These are phyloP conservation scores for Ectropis crepuscularia DNA, from an alignment of 2,888 invertebrate genomes.

Conservation along the genomic window DNA sequence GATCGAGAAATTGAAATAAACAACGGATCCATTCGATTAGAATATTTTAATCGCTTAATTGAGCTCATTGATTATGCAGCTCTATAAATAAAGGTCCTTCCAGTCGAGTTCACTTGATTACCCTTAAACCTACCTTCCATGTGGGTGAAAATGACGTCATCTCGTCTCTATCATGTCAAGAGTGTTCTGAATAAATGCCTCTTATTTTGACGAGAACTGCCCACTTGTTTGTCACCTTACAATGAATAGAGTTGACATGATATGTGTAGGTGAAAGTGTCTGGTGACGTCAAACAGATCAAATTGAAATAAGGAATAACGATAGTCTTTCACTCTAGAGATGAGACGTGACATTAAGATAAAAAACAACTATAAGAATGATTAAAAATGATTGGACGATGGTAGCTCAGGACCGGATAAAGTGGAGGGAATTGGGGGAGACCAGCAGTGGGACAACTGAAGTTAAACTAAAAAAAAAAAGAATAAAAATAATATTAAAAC, in stretches of 20 bases:
- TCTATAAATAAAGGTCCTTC: constrained; percentile 20
- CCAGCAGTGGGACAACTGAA: too few species aligned
- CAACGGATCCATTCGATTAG: neutral
- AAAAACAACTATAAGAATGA: too few species aligned
- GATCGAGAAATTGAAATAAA: too few species aligned
- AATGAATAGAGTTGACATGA: constrained; percentile 5
- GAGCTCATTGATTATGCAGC: constrained; percentile 22
- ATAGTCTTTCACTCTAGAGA: too few species aligned
- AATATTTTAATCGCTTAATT: constrained; percentile 11
- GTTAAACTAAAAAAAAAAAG: too few species aligned
- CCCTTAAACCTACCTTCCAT: constrained; percentile 25
- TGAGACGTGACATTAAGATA: too few species aligned
- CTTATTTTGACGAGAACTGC: neutral
- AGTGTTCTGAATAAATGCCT: constrained; percentile 10
- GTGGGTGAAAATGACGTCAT: constrained; percentile 22
- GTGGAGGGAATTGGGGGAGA: too few species aligned
- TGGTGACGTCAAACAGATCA: neutral
- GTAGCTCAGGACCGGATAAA: too few species aligned
- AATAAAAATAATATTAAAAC: too few species aligned
- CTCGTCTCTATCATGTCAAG: constrained; percentile 3
- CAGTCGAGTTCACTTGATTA: constrained; percentile 28
- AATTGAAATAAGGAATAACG: neutral
- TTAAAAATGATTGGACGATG: too few species aligned
- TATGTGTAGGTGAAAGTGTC: constrained; percentile 5
- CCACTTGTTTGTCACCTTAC: constrained; percentile 6